Evolutionary conservation across 1,140 invertebrate species (phyloP), one percentile per base, ranked within the genome.

Genomic region (Drosophila grimshawi): DNA sequence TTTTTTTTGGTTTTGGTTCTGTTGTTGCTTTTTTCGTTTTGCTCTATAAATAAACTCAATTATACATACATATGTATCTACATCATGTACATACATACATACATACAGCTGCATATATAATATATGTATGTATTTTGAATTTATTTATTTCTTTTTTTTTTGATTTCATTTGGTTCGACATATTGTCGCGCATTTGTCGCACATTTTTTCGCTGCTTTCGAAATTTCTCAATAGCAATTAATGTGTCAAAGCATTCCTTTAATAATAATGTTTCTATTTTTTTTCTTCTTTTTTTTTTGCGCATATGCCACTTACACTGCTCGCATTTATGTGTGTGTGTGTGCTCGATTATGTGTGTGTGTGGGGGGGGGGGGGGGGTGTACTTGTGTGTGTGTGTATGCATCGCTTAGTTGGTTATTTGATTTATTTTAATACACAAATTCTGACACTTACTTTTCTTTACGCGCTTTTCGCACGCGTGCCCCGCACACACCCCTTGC

Each of bases 371-470:
- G 10, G 56, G 75, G 70, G 61, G 75, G 75, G 69, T 78, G 75
- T 7, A 39, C 41, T 7, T 27, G 49, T 53, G 55, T 67, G 39
- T 41, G 83, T 86, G 83, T 88, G 85, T 88, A 89, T 83, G 77
- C 83, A 82, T 80, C 80, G 83, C 76, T 88, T 78, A 83, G 76
- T 76, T 83, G 80, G 76, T 89, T 80, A 78, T 78, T 88, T 80
- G 73, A 88, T 88, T 88, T 88, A 88, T 88, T 88, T 89, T 80
- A 88, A 89, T 88, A 88, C 77, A 89, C 85, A 71, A 71, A 70
- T 88, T 75, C 80, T 79, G 76, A 66, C 83, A 88, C 83, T 89
- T 89, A 88, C 83, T 88, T 88, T 88, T 83, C 80, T 83, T 88
- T 80, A 83, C 82, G 83, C 80, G 80, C 80, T 88, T 88, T 89